A percentile compares a stretch with the other conserved stretches of the same genome.
Evolutionary conservation across 2,888 invertebrate genomes (phyloP).

Genomic region (Globia sparganii): DNA sequence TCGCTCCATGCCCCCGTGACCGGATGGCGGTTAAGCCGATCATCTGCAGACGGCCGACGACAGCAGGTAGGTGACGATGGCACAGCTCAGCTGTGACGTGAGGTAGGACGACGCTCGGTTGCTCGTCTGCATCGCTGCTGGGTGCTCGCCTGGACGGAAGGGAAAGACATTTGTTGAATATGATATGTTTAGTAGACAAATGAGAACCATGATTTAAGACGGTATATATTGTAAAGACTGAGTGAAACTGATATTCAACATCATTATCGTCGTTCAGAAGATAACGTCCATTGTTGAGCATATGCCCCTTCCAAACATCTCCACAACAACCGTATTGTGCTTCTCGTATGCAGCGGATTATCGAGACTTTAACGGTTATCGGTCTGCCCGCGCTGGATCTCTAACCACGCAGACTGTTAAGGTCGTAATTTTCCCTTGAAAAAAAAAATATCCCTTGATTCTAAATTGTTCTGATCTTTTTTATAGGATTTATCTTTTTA

Average conservation of each 20-base stretch:
- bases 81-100: slow-evolving; percentile 88
- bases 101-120: slow-evolving; percentile 88
- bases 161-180: background rate
- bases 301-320: background rate
- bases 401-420: too few species aligned
- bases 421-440: too few species aligned
- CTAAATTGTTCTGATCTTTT: background rate
- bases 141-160: slow-evolving; percentile 93
- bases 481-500: background rate
- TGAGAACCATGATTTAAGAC: background rate
- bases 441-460: too few species aligned
- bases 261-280: too few species aligned
- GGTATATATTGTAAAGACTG: too few species aligned
- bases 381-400: background rate
- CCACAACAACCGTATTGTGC: background rate
- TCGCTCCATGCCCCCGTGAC: slow-evolving; percentile 56
- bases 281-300: background rate
- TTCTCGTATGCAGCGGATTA: background rate
- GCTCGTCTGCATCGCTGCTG: slow-evolving; percentile 96
- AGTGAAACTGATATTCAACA: background rate
- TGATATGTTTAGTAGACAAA: too few species aligned
- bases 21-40: slow-evolving; percentile 75
- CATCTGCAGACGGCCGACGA: slow-evolving; percentile 88
- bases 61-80: slow-evolving; percentile 84
- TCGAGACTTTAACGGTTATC: background rate